phyloP scores from a whole-genome alignment of 2,113 vertebrate genomes.

The Baryphthengus martii region DNA sequence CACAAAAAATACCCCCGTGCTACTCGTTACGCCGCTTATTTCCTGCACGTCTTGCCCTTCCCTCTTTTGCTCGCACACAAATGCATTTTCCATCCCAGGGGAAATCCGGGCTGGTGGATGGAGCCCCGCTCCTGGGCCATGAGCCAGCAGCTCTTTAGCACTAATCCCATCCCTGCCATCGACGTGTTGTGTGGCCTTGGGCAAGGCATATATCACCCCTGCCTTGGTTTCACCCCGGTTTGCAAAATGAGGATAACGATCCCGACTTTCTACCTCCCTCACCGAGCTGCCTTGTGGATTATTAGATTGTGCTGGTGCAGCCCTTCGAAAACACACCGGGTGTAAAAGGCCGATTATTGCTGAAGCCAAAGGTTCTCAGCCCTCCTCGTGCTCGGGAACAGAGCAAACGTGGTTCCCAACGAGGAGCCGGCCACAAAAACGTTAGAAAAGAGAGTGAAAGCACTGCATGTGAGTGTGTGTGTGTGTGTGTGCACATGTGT shows the following conservation, averaged over 20 bases:
- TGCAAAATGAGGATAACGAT: not conserved
- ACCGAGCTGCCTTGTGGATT: not conserved
- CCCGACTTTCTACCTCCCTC: not conserved
- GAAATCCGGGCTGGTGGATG: not conserved
- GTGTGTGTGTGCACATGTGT: not conserved
- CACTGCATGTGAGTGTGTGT: not conserved
- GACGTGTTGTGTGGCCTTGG: slow-evolving; percentile 27
- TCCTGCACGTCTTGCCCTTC: not conserved
- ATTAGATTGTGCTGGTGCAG: not conserved
- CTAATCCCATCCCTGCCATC: slow-evolving; percentile 15
- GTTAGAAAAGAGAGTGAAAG: not conserved
- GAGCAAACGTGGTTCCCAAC: not conserved
- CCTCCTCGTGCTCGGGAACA: not conserved
- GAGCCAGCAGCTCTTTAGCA: not conserved
- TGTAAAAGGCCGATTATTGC: not conserved
- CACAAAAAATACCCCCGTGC: rapidly evolving
- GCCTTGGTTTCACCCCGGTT: not conserved
- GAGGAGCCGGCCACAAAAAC: not conserved
- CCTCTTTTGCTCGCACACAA: not conserved
- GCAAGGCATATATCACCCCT: not conserved
- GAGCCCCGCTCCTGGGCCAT: not conserved
- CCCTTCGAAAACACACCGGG: not conserved
- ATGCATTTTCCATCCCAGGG: not conserved
- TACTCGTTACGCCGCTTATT: rapidly evolving
- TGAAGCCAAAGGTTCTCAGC: not conserved